Evolutionary conservation across 2,888 invertebrate species (phyloP), one percentile per base, ranked within the genome.

Genomic region (Euspilapteryx auroguttella): DNA sequence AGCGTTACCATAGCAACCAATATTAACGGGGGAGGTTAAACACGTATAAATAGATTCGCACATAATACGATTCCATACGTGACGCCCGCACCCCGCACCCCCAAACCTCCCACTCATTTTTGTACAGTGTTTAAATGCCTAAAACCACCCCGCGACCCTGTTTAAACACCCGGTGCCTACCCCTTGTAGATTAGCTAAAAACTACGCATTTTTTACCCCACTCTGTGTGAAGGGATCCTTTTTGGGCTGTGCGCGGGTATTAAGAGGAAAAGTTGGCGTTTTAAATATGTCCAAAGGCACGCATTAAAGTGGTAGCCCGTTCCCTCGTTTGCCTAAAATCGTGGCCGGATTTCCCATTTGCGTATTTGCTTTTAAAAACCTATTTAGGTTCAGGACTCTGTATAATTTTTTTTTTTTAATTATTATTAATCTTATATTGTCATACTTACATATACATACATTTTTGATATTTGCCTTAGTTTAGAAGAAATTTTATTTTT

Each of bases 191-290:
- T 80, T 80, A 80, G 80, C 79, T 79, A 80, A 80, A 29, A 80
- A 80, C 79, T 80, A 80, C 79, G 79, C 79, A 79, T 79, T 80
- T 80, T 80, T 79, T 77, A 78, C 79, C 78, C 75, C 5, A 8
- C 17, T 5, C 5, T 8, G 17, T 17, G 17, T 6, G 17, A 17
- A 8, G 5, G 17, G 8, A 17, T 8, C 17, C 17, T 17, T 8
- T 5, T 6, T 8, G 17, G 17, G 31, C 17, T 27, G 27, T 22
- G 5, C 17, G 17, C 17, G 21, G 12, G 27, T 12, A 12, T 14
- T 12, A 5, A 6, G 17, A 53, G 57, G 61, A 55, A 65, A 73
- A 73, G 64, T 75, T 71, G 66, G 57, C 55, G 58, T 71, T 75
- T 73, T 73, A 73, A 75, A 73, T 69, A 73, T 71, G 73, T 71